phyloP scores from a whole-genome alignment of 2,888 invertebrate genomes.

The Sepiola atlantica region DNA sequence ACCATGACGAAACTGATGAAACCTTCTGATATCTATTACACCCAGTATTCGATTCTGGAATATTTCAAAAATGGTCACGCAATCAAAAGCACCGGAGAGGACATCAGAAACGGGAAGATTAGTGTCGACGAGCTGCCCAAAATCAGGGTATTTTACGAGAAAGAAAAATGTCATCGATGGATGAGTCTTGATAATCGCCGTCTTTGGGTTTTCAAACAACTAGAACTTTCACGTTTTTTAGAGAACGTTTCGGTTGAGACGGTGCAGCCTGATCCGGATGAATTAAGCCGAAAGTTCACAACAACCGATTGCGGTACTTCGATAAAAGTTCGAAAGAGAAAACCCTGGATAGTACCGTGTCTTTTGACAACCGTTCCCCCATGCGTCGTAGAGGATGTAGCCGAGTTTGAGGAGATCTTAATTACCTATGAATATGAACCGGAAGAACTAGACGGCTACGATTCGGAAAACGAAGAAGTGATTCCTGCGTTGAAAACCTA shows the following conservation, averaged over 20 bases:
- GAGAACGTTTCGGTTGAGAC: background rate
- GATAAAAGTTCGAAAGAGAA: background rate
- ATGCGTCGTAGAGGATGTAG: background rate
- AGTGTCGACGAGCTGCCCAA: background rate
- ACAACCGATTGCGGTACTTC: background rate
- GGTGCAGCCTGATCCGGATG: background rate
- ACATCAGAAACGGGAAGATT: background rate
- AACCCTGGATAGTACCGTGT: background rate
- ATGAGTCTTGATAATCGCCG: background rate
- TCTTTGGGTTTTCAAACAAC: background rate
- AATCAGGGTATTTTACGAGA: background rate
- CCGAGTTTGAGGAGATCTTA: background rate
- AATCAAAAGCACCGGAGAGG: background rate
- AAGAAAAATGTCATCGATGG: background rate
- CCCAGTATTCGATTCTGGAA: background rate
- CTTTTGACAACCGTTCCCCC: background rate
- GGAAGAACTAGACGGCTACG: background rate
- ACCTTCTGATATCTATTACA: background rate
- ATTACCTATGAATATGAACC: background rate
- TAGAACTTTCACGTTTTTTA: background rate
- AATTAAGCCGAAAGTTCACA: background rate
- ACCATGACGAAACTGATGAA: background rate
- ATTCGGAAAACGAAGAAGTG: background rate
- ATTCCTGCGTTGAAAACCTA: background rate
- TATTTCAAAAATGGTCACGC: conserved; percentile 11